phyloP scores from a whole-genome alignment of 2,888 invertebrate genomes.

The Tetrapedia diversipes region DNA sequence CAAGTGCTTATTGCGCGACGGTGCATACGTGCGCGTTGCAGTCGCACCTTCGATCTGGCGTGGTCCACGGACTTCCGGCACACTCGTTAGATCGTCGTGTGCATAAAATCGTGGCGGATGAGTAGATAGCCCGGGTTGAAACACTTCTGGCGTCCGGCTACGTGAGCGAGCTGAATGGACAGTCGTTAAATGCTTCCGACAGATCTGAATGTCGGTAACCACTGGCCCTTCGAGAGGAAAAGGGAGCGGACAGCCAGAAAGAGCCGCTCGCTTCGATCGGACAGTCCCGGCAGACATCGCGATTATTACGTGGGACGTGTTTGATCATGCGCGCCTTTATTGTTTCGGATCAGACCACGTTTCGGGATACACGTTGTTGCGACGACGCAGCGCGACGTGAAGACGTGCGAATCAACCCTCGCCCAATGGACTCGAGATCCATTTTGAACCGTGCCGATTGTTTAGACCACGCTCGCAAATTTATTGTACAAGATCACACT shows the following conservation, averaged over 20 bases:
- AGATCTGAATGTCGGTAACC: conserved; percentile 61
- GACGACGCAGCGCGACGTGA: neutral
- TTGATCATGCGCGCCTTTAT: conserved; percentile 44
- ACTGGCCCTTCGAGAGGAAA: conserved; percentile 35
- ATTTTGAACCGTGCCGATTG: too few relatives aligned
- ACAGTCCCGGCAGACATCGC: conserved; percentile 28
- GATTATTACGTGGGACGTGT: conserved; percentile 51
- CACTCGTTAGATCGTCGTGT: conserved; percentile 66
- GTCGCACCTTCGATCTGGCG: conserved; percentile 5
- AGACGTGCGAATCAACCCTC: neutral
- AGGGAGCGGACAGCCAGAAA: conserved; percentile 42
- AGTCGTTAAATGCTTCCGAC: conserved; percentile 70
- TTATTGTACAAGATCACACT: too few relatives aligned
- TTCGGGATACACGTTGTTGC: neutral
- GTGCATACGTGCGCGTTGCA: neutral
- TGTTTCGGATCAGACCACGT: conserved; percentile 15
- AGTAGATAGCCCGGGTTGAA: conserved; percentile 51
- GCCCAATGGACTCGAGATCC: neutral
- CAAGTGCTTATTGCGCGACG: too few relatives aligned
- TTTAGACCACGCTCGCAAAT: too few relatives aligned
- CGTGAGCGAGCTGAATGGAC: conserved; percentile 65
- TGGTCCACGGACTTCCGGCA: conserved; percentile 49
- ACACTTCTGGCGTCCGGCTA: conserved; percentile 57
- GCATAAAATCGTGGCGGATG: conserved; percentile 62
- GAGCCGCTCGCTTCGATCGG: conserved; percentile 42